Conservation (phyloP, 2,797 vertebrate genomes). For the Oreochromis grahami region DNA sequence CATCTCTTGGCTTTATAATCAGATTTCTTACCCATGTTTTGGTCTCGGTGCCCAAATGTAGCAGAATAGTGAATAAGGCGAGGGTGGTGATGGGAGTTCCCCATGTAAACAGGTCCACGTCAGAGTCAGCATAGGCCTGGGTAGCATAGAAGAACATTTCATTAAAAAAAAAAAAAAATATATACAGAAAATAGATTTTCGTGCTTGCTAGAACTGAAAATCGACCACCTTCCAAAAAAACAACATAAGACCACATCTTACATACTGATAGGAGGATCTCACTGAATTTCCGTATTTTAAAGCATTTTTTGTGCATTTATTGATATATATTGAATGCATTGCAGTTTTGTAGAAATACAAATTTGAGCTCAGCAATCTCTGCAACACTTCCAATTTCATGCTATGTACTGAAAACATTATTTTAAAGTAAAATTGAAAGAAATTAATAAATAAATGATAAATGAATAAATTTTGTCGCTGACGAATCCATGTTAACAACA, state of each 20-base stretch:
- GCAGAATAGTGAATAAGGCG: conserved; percentile 89
- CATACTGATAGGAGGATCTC: background rate
- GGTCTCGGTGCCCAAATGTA: conserved; percentile 95
- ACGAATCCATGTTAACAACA: background rate
- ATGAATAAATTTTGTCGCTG: background rate
- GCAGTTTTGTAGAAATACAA: background rate
- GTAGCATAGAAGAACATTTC: background rate
- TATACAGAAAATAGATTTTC: background rate
- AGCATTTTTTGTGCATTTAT: background rate
- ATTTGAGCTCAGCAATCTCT: background rate
- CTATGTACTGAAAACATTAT: background rate
- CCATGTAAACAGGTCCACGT: conserved; percentile 94
- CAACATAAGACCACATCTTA: background rate
- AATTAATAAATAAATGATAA: background rate
- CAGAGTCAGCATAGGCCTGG: conserved; percentile 90
- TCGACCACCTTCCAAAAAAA: accelerated
- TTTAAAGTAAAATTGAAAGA: background rate
- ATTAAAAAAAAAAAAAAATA: background rate
- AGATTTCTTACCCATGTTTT: conserved; percentile 91
- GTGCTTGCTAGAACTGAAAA: background rate
- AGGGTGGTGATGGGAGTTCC: conserved; percentile 91
- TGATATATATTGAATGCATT: background rate
- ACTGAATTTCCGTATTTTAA: background rate
- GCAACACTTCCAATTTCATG: background rate
- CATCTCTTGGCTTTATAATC: accelerated